These are phyloP conservation scores for Gallinago paraguaiae DNA, from an alignment of 2,113 vertebrate species.

Conservation along the genomic window DNA sequence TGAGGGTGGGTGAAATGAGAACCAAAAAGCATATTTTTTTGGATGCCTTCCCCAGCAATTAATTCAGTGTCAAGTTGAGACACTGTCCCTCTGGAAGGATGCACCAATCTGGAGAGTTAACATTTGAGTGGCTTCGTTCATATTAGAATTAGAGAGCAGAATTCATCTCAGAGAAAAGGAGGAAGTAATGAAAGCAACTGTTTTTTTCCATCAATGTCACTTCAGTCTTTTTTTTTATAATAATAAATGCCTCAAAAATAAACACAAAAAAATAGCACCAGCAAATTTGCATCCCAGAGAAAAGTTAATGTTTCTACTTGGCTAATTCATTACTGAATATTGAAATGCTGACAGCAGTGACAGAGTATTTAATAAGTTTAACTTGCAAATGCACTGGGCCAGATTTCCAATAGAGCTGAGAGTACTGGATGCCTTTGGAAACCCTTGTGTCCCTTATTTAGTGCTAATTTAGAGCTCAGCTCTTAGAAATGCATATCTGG, in stretches of 20 bases:
- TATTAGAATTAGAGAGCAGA: neutral
- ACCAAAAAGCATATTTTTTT: neutral
- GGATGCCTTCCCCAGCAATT: neutral
- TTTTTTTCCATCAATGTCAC: neutral
- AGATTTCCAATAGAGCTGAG: neutral
- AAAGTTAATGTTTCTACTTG: slow-evolving; percentile 2
- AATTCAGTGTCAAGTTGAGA: neutral
- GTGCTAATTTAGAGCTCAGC: neutral
- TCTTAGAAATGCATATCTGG: neutral
- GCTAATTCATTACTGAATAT: neutral
- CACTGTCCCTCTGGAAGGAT: neutral
- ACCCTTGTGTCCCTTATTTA: neutral
- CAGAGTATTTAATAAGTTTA: neutral
- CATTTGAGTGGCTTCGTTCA: neutral
- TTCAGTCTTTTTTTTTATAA: neutral
- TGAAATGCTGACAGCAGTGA: neutral
- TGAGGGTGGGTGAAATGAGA: neutral
- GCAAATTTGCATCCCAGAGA: neutral
- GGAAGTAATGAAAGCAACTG: neutral
- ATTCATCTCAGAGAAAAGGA: neutral
- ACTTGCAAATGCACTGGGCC: neutral
- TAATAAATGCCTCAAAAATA: slow-evolving; percentile 19
- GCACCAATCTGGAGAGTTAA: neutral
- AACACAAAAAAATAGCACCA: slow-evolving; percentile 20
- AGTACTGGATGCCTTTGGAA: neutral